Percentiles rank a stretch among this genome's conserved stretches.
Evolutionary conservation across 1,140 invertebrate species (phyloP).

Genomic region (Steinernema feltiae): DNA sequence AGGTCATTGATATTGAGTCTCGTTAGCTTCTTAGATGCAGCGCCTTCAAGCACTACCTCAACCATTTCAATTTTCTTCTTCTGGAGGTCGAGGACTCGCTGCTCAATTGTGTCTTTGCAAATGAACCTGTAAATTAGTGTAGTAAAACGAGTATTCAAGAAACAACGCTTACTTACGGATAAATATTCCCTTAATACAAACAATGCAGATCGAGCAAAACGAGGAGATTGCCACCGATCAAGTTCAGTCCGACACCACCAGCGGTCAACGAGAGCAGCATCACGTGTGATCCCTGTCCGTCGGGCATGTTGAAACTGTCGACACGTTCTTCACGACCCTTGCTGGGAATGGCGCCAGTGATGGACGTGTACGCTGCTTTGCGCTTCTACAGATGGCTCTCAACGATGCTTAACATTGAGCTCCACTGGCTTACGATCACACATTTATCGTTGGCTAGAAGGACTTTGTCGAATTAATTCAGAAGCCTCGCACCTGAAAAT

Average conservation of each 20-base stretch:
- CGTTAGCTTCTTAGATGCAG: slow-evolving; percentile 64
- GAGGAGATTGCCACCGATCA: slow-evolving; percentile 81
- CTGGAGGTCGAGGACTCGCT: slow-evolving; percentile 73
- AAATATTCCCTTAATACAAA: slow-evolving; percentile 72
- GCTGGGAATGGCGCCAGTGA: slow-evolving; percentile 28
- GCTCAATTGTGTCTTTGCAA: slow-evolving; percentile 75
- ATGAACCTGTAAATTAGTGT: slow-evolving; percentile 66
- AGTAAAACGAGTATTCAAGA: neutral
- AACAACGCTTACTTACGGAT: slow-evolving; percentile 74
- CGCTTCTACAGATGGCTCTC: slow-evolving; percentile 27
- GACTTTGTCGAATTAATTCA: slow-evolving; percentile 18
- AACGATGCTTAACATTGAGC: slow-evolving; percentile 30
- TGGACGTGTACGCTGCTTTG: slow-evolving; percentile 19
- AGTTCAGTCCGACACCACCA: slow-evolving; percentile 81
- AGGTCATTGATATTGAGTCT: slow-evolving; percentile 73
- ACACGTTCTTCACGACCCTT: slow-evolving; percentile 34
- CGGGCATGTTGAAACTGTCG: slow-evolving; percentile 30
- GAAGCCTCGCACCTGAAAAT: slow-evolving; percentile 4
- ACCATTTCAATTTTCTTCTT: slow-evolving; percentile 73
- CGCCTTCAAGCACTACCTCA: slow-evolving; percentile 66
- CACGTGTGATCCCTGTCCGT: slow-evolving; percentile 23
- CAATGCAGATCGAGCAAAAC: slow-evolving; percentile 83
- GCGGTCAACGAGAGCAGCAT: slow-evolving; percentile 77
- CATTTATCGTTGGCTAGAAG: slow-evolving; percentile 28
- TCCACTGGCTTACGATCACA: slow-evolving; percentile 40